A percentile compares a stretch with the other conserved stretches of the same genome.
Evolutionary conservation across 1,140 invertebrate genomes (phyloP).

Genomic region (Archegozetes longisetosus): DNA sequence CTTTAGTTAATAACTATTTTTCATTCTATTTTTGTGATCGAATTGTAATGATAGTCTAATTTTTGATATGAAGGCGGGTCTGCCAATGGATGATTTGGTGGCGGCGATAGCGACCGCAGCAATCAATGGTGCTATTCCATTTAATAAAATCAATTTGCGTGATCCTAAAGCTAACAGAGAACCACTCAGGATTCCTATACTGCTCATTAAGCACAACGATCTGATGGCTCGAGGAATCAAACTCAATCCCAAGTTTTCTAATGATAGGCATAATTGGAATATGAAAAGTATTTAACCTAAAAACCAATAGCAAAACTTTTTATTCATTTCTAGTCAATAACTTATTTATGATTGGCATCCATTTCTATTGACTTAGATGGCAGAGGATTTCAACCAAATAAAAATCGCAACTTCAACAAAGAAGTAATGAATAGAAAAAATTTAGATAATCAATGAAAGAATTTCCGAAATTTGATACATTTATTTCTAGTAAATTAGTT

Average conservation of each 20-base stretch:
- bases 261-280: neutral
- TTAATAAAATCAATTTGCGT: constrained; percentile 7
- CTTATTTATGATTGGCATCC: too few relatives aligned
- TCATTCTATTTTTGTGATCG: neutral
- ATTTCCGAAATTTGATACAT: too few relatives aligned
- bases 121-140: constrained; percentile 12
- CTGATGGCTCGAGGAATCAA: neutral
- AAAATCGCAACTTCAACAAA: too few relatives aligned
- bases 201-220: constrained; percentile 1
- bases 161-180: neutral
- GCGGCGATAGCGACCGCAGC: constrained; percentile 8
- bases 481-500: too few relatives aligned
- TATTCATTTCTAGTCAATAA: too few relatives aligned
- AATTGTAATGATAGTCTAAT: neutral
- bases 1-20: neutral
- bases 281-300: too few relatives aligned
- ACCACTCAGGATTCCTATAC: constrained; percentile 6
- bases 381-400: too few relatives aligned
- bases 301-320: too few relatives aligned
- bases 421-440: too few relatives aligned
- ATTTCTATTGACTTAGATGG: too few relatives aligned
- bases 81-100: constrained; percentile 10
- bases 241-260: constrained; percentile 2
- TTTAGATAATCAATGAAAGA: too few relatives aligned
- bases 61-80: neutral